These are phyloP conservation scores for Aricia agestis DNA, from an alignment of 1,140 invertebrate genomes.

Conservation along the genomic window DNA sequence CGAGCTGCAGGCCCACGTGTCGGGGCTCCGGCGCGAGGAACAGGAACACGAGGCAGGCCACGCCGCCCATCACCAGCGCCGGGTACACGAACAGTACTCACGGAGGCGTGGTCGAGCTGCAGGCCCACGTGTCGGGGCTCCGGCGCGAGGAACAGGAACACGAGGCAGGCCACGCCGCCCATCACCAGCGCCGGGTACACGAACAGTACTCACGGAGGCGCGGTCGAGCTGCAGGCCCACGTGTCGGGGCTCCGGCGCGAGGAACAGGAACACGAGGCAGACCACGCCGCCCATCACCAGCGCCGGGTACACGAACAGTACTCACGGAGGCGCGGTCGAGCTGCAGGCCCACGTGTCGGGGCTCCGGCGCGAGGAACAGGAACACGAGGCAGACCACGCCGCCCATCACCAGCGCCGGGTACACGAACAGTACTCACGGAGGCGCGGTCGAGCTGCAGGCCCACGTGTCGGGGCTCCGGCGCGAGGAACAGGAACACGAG, in stretches of 20 bases:
- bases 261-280: slow-evolving; percentile 90
- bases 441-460: slow-evolving; percentile 31
- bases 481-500: slow-evolving; percentile 92
- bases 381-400: slow-evolving; percentile 87
- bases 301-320: slow-evolving; percentile 85
- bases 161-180: slow-evolving; percentile 83
- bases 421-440: background rate
- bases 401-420: slow-evolving; percentile 91
- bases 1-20: slow-evolving; percentile 75
- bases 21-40: slow-evolving; percentile 89
- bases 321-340: slow-evolving; percentile 37
- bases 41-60: slow-evolving; percentile 90
- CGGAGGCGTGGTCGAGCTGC: slow-evolving; percentile 29
- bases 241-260: slow-evolving; percentile 86
- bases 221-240: slow-evolving; percentile 67
- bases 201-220: slow-evolving; percentile 36
- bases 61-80: slow-evolving; percentile 86
- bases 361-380: slow-evolving; percentile 89
- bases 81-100: slow-evolving; percentile 79
- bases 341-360: slow-evolving; percentile 79
- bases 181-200: slow-evolving; percentile 94
- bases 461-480: slow-evolving; percentile 85
- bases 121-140: slow-evolving; percentile 83
- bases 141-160: slow-evolving; percentile 91
- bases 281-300: slow-evolving; percentile 87